phyloP scores from a whole-genome alignment of 2,113 vertebrate genomes.

The Platanista minor region DNA sequence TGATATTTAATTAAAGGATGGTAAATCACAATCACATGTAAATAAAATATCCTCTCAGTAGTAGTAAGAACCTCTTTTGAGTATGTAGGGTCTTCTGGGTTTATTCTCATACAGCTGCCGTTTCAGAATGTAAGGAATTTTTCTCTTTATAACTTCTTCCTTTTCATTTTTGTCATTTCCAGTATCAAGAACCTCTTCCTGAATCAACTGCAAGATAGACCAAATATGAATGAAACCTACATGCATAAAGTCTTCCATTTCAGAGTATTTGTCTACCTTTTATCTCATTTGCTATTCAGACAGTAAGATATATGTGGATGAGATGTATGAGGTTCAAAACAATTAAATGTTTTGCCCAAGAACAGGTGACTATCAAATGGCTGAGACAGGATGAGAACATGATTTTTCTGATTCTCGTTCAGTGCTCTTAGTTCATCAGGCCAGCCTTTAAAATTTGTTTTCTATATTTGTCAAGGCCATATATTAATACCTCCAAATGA shows the following conservation, averaged over 20 bases:
- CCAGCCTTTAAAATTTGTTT: neutral
- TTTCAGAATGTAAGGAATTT: conserved; percentile 97
- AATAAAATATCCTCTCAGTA: conserved; percentile 82
- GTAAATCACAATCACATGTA: conserved; percentile 82
- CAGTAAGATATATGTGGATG: neutral
- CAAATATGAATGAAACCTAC: neutral
- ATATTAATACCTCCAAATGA: neutral
- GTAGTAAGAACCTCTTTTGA: conserved; percentile 91
- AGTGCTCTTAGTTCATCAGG: neutral
- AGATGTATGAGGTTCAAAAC: neutral
- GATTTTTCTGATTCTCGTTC: neutral
- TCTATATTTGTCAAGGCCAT: neutral
- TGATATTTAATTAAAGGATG: conserved; percentile 76
- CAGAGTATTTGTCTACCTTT: neutral
- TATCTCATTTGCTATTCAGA: neutral
- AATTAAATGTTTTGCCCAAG: neutral
- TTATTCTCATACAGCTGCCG: conserved; percentile 90
- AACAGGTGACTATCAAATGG: neutral
- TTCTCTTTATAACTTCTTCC: conserved; percentile 90
- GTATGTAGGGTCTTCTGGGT: conserved; percentile 94
- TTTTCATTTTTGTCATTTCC: conserved; percentile 84
- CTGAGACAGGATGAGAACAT: neutral
- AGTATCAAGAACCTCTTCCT: conserved; percentile 84
- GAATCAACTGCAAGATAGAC: conserved; percentile 82
- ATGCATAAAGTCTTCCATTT: neutral